Percentiles rank a stretch among this genome's conserved stretches.
phyloP scores from a whole-genome alignment of 2,797 vertebrate genomes.

The Taenioides sp. region DNA sequence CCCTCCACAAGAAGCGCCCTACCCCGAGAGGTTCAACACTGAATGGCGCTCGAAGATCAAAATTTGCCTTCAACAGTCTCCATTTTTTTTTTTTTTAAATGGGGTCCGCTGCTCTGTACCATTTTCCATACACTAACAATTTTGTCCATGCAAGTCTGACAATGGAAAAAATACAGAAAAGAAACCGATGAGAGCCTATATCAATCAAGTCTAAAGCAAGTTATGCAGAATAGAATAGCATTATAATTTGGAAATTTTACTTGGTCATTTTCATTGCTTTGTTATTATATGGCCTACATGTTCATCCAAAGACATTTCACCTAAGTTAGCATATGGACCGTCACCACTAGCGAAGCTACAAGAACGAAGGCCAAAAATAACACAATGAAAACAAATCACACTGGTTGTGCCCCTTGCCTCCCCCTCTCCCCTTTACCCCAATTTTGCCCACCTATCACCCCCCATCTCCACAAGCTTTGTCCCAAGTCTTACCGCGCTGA shows the following conservation, averaged over 20 bases:
- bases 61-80: constrained; percentile 15
- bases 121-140: background rate
- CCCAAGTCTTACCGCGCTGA: constrained; percentile 94
- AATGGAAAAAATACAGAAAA: background rate
- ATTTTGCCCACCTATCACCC: constrained; percentile 56
- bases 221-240: background rate
- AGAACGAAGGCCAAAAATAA: constrained; percentile 37
- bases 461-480: constrained; percentile 68
- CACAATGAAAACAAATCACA: constrained; percentile 10
- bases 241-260: background rate
- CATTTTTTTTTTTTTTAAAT: background rate
- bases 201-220: background rate
- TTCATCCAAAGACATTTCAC: background rate
- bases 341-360: constrained; percentile 18
- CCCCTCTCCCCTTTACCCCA: constrained; percentile 32
- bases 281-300: background rate
- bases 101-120: background rate
- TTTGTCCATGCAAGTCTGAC: background rate
- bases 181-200: background rate
- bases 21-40: constrained; percentile 29
- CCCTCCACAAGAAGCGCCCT: constrained; percentile 34
- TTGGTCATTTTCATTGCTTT: background rate
- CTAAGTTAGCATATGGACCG: constrained; percentile 37
- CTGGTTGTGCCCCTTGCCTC: constrained; percentile 12
- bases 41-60: constrained; percentile 19